Evolutionary conservation across 1,140 invertebrate species (phyloP), one percentile per base, ranked within the genome.

Genomic region (Drosophila nannoptera): DNA sequence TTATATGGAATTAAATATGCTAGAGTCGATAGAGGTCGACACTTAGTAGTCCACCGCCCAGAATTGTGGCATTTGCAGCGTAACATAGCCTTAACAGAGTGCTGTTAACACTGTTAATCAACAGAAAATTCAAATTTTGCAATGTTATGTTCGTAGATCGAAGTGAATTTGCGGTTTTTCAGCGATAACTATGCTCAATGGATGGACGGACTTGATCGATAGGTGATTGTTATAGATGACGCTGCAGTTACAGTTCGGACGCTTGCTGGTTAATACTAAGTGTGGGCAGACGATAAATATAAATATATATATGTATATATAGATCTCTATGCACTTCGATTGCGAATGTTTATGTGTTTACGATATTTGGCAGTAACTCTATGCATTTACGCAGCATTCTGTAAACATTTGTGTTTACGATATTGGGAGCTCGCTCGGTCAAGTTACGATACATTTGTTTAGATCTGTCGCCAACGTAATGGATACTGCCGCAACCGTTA

Each of bases 231-330:
- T 38, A 31, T 38, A 38, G 8, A 38, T 9, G 36, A 11, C 4
- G n/a, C 11, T 49, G 36, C n/a, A 40, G 14, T 16, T 50, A 49
- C 45, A 35, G 22, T 35, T 7, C 12, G n/a, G 8, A 5, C 12
- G 35, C 9, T 14, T 31, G 52, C n/a, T 55, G 69, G 59, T 75
- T 81, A 80, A 81, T 80, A 81, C 77, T 80, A 81, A 62, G 58
- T 62, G 61, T 42, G 61, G 54, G 49, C 46, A 64, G 65, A 68
- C 58, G 46, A 78, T 80, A 80, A 78, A 75, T 80, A 80, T 70
- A 56, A 65, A 77, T 50, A 68, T 35, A 31, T 54, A 22, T 36
- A 14, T 29, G 36, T 42, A 7, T 55, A 12, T 22, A 22, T 22
- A 22, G 22, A 22, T 22, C 22, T 22, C 22, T 22, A 22, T 22